A percentile compares a stretch with the other conserved stretches of the same genome.
These are phyloP conservation scores for Cylas formicarius DNA, from an alignment of 1,140 invertebrate genomes.

Conservation along the genomic window DNA sequence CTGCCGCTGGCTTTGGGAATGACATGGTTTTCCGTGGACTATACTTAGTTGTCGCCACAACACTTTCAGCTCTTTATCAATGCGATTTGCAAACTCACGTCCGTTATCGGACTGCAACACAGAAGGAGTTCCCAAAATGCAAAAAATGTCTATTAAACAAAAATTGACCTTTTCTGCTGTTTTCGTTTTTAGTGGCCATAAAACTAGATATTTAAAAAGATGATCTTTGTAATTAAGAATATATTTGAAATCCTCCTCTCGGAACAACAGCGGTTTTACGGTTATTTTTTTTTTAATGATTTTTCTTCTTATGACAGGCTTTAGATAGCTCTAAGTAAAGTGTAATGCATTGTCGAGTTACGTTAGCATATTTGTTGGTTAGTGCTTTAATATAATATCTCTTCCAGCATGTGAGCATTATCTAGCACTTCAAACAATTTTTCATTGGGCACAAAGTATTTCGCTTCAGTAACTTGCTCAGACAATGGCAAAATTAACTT, in stretches of 20 bases:
- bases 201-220: not conserved
- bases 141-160: constrained; percentile 33
- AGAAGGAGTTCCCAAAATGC: constrained; percentile 21
- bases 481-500: too few relatives aligned
- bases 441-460: too few relatives aligned
- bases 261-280: not conserved
- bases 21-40: constrained; percentile 24
- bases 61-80: constrained; percentile 24
- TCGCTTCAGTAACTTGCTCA: too few relatives aligned
- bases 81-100: constrained; percentile 21
- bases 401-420: too few relatives aligned
- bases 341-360: too few relatives aligned
- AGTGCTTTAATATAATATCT: too few relatives aligned
- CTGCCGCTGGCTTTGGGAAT: constrained; percentile 30
- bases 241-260: constrained; percentile 35
- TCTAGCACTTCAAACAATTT: too few relatives aligned
- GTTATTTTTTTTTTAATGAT: too few relatives aligned
- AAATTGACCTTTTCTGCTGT: constrained; percentile 42
- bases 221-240: constrained; percentile 32
- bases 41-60: constrained; percentile 26
- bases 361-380: too few relatives aligned
- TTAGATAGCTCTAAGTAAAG: too few relatives aligned
- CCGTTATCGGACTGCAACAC: constrained; percentile 30
- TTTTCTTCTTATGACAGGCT: too few relatives aligned
- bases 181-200: too few relatives aligned